These are phyloP conservation scores for Crocallis elinguaria DNA, from an alignment of 2,888 invertebrate genomes.

Conservation along the genomic window DNA sequence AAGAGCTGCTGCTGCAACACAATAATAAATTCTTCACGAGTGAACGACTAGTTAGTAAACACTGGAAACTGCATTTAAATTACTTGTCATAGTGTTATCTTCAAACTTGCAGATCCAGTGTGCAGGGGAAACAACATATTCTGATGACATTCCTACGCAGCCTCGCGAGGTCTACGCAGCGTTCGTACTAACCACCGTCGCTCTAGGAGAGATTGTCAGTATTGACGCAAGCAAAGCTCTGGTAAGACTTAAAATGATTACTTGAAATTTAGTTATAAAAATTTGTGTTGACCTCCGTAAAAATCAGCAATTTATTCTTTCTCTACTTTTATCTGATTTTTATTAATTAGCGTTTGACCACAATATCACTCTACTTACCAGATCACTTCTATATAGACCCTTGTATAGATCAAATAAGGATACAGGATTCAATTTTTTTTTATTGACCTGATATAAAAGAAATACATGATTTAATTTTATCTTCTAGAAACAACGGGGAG, in stretches of 20 bases:
- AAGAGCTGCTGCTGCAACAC: too few relatives aligned
- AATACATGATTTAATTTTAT: neutral
- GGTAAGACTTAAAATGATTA: slow-evolving; percentile 67
- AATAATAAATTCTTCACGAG: neutral
- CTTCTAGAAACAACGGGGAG: slow-evolving; percentile 85
- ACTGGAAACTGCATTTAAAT: neutral
- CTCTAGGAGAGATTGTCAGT: slow-evolving; percentile 82
- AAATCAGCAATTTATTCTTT: too few relatives aligned
- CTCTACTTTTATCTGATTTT: too few relatives aligned
- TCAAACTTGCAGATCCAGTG: slow-evolving; percentile 74
- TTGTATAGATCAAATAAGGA: too few relatives aligned
- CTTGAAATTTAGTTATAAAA: too few relatives aligned
- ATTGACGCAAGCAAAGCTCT: slow-evolving; percentile 86
- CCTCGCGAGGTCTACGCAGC: slow-evolving; percentile 87
- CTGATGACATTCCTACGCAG: slow-evolving; percentile 85
- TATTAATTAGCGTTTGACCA: too few relatives aligned
- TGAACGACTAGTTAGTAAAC: neutral
- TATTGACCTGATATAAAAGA: too few relatives aligned
- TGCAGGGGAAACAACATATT: slow-evolving; percentile 88
- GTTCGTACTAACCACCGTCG: slow-evolving; percentile 81
- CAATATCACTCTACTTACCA: too few relatives aligned
- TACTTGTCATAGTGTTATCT: neutral
- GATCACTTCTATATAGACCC: too few relatives aligned
- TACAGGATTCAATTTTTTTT: too few relatives aligned
- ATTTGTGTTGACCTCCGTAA: too few relatives aligned